phyloP scores from a whole-genome alignment of 2,113 vertebrate genomes.

The Rhagologus leucostigma region DNA sequence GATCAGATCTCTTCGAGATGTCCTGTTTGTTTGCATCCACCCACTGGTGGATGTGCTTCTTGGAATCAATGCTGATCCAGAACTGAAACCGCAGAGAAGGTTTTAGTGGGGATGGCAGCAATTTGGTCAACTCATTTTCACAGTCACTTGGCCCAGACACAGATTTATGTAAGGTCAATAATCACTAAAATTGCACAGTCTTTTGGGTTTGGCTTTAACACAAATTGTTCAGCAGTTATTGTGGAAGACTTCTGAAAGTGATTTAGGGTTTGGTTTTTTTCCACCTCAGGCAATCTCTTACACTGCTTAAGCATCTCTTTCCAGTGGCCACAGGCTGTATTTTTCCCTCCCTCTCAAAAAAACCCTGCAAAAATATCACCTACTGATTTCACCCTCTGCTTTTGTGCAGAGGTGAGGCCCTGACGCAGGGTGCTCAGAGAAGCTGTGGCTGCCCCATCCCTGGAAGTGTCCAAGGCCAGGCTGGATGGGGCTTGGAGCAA shows the following conservation, averaged over 20 bases:
- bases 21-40: neutral
- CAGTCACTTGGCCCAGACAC: neutral
- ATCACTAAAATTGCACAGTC: neutral
- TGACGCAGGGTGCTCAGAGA: neutral
- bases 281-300: neutral
- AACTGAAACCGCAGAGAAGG: neutral
- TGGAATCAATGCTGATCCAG: neutral
- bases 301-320: neutral
- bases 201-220: neutral
- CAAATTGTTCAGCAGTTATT: neutral
- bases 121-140: neutral
- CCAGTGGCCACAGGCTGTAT: neutral
- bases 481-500: fast-evolving
- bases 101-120: neutral
- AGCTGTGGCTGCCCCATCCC: neutral
- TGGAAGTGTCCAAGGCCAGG: neutral
- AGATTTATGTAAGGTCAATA: neutral
- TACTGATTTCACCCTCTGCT: neutral
- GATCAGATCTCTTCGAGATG: neutral
- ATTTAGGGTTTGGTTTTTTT: neutral
- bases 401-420: neutral
- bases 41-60: neutral
- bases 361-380: neutral
- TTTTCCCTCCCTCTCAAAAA: neutral
- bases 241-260: neutral